phyloP scores from a whole-genome alignment of 2,888 invertebrate genomes.

The Zhengitettix transpicula region DNA sequence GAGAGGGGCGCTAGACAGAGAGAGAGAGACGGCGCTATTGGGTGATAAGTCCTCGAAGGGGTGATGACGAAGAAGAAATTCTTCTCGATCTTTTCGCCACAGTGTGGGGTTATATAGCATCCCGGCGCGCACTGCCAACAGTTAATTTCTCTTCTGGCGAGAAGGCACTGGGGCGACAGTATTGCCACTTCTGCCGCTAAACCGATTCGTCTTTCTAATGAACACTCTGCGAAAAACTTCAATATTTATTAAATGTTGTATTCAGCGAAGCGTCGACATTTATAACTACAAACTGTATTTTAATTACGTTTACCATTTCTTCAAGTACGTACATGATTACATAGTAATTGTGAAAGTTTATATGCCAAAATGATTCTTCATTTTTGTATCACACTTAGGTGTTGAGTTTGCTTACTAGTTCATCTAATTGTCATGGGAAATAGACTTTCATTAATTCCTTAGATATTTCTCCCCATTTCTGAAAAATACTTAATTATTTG shows the following conservation, averaged over 20 bases:
- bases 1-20: background rate
- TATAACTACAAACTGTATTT: too few species aligned
- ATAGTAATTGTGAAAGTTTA: too few species aligned
- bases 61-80: slow-evolving; percentile 7
- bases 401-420: too few species aligned
- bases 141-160: slow-evolving; percentile 11
- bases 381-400: too few species aligned
- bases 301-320: too few species aligned
- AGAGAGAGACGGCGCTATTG: slow-evolving; percentile 4
- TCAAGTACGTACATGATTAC: too few species aligned
- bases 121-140: slow-evolving; percentile 5
- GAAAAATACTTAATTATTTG: too few species aligned
- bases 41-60: slow-evolving; percentile 9
- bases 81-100: background rate
- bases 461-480: too few species aligned
- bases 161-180: background rate
- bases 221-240: background rate
- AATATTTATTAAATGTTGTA: background rate
- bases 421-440: too few species aligned
- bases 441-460: too few species aligned
- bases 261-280: background rate
- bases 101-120: background rate
- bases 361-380: too few species aligned
- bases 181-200: slow-evolving; percentile 2
- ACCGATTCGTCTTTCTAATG: background rate